Base-by-base conservation (phyloP, 2,888 invertebrate genomes). In the Protophormia terraenovae region DNA sequence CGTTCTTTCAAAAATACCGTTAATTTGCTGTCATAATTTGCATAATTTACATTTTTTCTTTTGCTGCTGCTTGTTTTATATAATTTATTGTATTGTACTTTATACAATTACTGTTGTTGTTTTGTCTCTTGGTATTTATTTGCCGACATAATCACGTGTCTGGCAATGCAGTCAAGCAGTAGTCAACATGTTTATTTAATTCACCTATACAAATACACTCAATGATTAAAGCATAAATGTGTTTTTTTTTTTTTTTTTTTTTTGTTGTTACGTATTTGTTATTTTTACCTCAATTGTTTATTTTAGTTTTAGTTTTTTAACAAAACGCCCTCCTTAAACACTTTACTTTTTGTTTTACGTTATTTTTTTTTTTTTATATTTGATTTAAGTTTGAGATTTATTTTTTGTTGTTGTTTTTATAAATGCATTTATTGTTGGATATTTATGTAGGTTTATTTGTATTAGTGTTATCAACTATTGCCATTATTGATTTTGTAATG, bases 91-190 rank as follows among this genome's bases (percentile, higher is more conserved):
- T 16, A 67, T 50, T n/a, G n/a, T n/a, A n/a, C n/a, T n/a, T n/a
- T n/a, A 3, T 12, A 27, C 12, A 38, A 35, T 32, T 41, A 27
- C 24, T 41, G 27, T 69, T 78, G 16, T 6, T 60, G 58, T 35
- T 32, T 53, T 64, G 38, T 64, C 16, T 50, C 27, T 60, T 1
- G 24, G 10, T 19, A 12, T 55, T 72, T 27, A 55, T 19, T 24
- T 62, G 45, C 60, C 50, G 75, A 67, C 72, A 84, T 77, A 73
- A 81, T 84, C 85, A 82, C 78, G 82, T 78, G 85, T 60, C 69
- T 82, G 71, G 32, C 58, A 62, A 64, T 53, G 53, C 62, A 66
- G 45, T 22, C 62, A 77, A 69, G 47, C 62, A 55, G 41, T 71
- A 66, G 45, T 22, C 62, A 77, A 69, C 60, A 71, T 64, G 41